Conservation (phyloP, 1,140 invertebrate species). For the Pemphigus obesinymphae region DNA sequence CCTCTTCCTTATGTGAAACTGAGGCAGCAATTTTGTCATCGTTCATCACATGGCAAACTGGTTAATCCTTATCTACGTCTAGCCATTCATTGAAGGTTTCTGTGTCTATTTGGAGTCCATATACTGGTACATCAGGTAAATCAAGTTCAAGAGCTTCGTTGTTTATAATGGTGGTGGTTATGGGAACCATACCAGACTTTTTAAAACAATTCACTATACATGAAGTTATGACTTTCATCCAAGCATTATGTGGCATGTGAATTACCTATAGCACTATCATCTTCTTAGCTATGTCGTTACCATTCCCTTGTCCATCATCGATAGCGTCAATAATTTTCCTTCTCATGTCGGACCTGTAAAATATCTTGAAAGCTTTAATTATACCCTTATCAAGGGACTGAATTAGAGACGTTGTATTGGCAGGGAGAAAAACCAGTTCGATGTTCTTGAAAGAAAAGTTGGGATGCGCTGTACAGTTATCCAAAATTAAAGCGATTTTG, state of each 20-base stretch:
- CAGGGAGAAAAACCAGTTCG: conserved; percentile 49
- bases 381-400: conserved; percentile 47
- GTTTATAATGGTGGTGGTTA: too few relatives aligned
- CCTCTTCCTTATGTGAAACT: neutral
- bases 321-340: conserved; percentile 16
- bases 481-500: neutral
- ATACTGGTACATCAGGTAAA: neutral
- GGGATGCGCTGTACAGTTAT: neutral
- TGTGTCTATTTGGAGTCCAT: neutral
- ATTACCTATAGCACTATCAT: conserved; percentile 1
- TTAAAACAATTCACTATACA: conserved; percentile 1
- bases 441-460: neutral
- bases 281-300: conserved; percentile 1
- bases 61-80: neutral
- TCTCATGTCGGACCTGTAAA: neutral
- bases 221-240: neutral
- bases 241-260: conserved; percentile 10
- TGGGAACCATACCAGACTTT: neutral
- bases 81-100: neutral
- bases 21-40: neutral
- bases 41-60: neutral
- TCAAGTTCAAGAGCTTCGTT: neutral
- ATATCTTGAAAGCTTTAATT: conserved; percentile 44
- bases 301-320: neutral
- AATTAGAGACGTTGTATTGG: conserved; percentile 50